Conservation (phyloP, 1,140 invertebrate species). For the Tribolium castaneum region DNA sequence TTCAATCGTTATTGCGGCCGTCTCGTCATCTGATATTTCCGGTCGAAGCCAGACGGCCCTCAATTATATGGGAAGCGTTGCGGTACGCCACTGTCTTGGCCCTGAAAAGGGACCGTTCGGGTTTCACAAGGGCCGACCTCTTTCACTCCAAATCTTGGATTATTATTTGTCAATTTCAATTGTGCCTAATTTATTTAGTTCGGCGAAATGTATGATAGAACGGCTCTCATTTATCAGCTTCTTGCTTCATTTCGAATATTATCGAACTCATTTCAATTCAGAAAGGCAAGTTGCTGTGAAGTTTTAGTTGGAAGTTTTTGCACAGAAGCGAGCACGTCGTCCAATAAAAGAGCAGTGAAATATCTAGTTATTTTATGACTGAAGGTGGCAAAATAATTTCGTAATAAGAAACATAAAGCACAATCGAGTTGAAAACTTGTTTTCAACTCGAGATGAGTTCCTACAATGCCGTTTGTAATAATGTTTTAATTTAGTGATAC, state of each 20-base stretch:
- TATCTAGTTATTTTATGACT: neutral
- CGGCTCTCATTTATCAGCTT: neutral
- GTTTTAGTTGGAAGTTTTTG: conserved; percentile 10
- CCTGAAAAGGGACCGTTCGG: conserved; percentile 37
- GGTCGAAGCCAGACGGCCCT: conserved; percentile 43
- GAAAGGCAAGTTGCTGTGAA: conserved; percentile 9
- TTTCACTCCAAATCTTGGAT: conserved; percentile 17
- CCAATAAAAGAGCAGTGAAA: neutral
- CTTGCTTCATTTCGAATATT: neutral
- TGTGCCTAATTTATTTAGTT: conserved; percentile 9
- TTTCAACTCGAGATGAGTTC: neutral
- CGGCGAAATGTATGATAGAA: neutral
- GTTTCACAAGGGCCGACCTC: conserved; percentile 38
- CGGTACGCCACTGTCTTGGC: conserved; percentile 26
- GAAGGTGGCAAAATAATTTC: neutral
- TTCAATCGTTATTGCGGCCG: conserved; percentile 55
- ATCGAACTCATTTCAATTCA: neutral
- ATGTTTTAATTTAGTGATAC: neutral
- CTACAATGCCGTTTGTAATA: neutral
- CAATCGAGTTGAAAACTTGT: neutral
- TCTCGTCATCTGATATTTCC: conserved; percentile 54
- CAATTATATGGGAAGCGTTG: conserved; percentile 31
- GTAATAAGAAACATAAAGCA: neutral
- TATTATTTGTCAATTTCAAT: conserved; percentile 47
- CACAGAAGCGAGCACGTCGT: neutral